A percentile compares a stretch with the other conserved stretches of the same genome.
Conservation (phyloP, 2,888 invertebrate species). For the Plemyria rubiginata region DNA sequence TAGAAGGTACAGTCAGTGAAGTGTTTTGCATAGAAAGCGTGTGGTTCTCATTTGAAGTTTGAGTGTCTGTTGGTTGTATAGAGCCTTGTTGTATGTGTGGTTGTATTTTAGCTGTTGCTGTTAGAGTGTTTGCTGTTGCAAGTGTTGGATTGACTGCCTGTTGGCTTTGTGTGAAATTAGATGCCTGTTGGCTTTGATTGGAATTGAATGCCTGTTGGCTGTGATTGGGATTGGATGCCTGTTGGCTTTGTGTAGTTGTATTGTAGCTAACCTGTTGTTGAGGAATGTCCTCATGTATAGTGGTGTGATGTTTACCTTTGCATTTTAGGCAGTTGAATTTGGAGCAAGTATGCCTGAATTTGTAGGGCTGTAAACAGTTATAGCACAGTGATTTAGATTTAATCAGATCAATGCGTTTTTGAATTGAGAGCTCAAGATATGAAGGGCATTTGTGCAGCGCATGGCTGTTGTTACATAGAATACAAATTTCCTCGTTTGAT, state of each 20-base stretch:
- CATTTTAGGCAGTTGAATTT: not conserved
- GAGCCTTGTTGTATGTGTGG: not conserved
- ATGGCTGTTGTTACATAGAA: not conserved
- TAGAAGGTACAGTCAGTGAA: not conserved
- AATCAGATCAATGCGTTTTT: too few relatives aligned
- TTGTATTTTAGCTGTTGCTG: not conserved
- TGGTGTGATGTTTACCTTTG: not conserved
- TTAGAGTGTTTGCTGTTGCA: not conserved
- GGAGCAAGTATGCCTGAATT: not conserved
- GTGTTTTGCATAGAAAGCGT: not conserved
- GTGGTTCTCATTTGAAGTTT: not conserved
- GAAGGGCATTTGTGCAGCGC: not conserved
- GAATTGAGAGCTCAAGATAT: too few relatives aligned
- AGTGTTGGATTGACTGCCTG: not conserved
- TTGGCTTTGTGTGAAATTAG: not conserved
- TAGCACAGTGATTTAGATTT: not conserved
- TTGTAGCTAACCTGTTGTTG: not conserved
- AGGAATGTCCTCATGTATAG: not conserved
- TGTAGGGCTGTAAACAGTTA: not conserved
- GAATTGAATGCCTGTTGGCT: too few relatives aligned
- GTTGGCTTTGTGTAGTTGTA: not conserved
- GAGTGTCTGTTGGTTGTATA: not conserved
- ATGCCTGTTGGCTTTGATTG: too few relatives aligned
- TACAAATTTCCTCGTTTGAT: not conserved
- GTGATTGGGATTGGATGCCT: too few relatives aligned